A percentile compares a stretch with the other conserved stretches of the same genome.
These are phyloP conservation scores for Myotis pilosus DNA, from an alignment of 2,797 vertebrate genomes.

Conservation along the genomic window DNA sequence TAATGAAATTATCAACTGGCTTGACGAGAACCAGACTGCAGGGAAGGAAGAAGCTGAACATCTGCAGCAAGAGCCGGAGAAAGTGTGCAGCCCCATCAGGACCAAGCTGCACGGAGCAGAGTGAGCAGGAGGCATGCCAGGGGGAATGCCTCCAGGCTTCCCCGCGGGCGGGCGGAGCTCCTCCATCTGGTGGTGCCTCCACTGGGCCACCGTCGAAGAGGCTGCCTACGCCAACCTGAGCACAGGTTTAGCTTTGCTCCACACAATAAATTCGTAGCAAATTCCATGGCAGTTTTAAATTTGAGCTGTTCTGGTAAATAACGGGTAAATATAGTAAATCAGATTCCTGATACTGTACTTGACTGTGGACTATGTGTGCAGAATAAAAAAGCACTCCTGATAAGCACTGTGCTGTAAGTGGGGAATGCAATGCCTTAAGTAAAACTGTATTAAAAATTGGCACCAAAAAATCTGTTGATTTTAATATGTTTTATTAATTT, in stretches of 20 bases:
- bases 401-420: slow-evolving; percentile 80
- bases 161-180: slow-evolving; percentile 83
- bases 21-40: slow-evolving; percentile 91
- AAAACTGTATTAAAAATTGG: slow-evolving; percentile 86
- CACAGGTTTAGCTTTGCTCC: slow-evolving; percentile 49
- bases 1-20: slow-evolving; percentile 90
- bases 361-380: slow-evolving; percentile 69
- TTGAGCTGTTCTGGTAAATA: slow-evolving; percentile 78
- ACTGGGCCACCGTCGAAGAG: slow-evolving; percentile 86
- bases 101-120: slow-evolving; percentile 88
- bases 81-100: slow-evolving; percentile 88
- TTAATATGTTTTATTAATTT: slow-evolving; percentile 46
- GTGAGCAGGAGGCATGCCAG: slow-evolving; percentile 83
- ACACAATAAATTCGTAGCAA: slow-evolving; percentile 73
- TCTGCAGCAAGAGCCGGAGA: slow-evolving; percentile 88
- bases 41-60: slow-evolving; percentile 89
- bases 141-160: slow-evolving; percentile 86
- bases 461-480: slow-evolving; percentile 58
- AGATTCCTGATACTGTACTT: slow-evolving; percentile 82
- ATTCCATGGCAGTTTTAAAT: slow-evolving; percentile 61
- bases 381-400: slow-evolving; percentile 81
- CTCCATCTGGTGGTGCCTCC: slow-evolving; percentile 79
- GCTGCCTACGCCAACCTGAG: slow-evolving; percentile 81
- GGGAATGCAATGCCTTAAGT: slow-evolving; percentile 79
- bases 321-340: slow-evolving; percentile 43